Evolutionary conservation across 2,888 invertebrate genomes (phyloP).

Genomic region (Troglohyphantes excavatus): DNA sequence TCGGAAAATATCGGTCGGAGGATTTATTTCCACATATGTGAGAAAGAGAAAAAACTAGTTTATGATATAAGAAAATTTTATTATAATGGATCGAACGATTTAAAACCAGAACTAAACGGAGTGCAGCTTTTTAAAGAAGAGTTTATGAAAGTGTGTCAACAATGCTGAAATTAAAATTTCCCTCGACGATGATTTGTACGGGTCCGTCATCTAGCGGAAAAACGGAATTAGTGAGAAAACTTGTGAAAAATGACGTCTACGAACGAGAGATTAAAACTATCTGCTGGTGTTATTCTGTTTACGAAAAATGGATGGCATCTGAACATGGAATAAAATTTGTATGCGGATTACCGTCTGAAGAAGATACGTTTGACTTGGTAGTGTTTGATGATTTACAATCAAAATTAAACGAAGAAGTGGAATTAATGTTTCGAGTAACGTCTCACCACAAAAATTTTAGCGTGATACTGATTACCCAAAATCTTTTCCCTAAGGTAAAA

Average conservation of each 20-base stretch:
- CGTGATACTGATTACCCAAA: constrained; percentile 22
- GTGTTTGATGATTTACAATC: not conserved
- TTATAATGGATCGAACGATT: not conserved
- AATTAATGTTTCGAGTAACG: not conserved
- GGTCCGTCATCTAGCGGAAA: not conserved
- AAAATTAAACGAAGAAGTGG: not conserved
- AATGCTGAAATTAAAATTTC: constrained; percentile 1
- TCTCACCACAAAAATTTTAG: constrained; percentile 28
- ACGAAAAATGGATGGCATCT: not conserved
- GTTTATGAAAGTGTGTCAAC: not conserved
- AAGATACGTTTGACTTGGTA: constrained; percentile 5
- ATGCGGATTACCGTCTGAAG: not conserved
- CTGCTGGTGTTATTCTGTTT: not conserved
- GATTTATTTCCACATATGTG: not conserved
- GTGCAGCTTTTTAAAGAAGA: not conserved
- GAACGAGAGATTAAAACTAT: not conserved
- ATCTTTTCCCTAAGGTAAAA: not conserved
- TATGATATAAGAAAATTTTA: constrained; percentile 12
- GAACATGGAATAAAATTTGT: not conserved
- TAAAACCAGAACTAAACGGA: not conserved
- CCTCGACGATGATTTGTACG: not conserved
- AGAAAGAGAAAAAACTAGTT: not conserved
- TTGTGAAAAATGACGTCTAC: not conserved
- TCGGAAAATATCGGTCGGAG: not conserved
- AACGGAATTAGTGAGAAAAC: constrained; percentile 9